Percentiles rank a stretch among this genome's conserved stretches.
phyloP scores from a whole-genome alignment of 2,797 vertebrate species.

The Tinamus major region DNA sequence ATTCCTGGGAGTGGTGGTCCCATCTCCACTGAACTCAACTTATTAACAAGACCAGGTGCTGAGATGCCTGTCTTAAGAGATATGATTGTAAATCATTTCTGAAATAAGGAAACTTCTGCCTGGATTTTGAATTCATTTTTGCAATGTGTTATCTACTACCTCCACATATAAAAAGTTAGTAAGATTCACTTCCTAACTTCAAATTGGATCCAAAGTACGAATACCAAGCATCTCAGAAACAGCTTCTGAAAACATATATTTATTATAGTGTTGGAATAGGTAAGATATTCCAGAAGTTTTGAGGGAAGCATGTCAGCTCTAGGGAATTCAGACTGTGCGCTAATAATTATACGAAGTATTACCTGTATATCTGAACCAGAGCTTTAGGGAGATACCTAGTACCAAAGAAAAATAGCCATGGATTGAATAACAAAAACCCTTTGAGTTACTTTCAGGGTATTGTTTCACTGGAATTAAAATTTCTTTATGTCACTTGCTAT shows the following conservation, averaged over 20 bases:
- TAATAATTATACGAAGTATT: neutral
- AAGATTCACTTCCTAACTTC: neutral
- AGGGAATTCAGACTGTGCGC: neutral
- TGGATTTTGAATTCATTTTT: neutral
- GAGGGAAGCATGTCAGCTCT: neutral
- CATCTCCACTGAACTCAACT: neutral
- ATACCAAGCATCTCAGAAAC: neutral
- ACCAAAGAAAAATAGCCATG: neutral
- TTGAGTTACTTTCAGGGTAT: no score
- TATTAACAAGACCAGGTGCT: neutral
- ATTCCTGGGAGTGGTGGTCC: neutral
- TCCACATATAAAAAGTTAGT: no score
- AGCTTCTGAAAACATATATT: neutral
- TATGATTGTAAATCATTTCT: neutral
- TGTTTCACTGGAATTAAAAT: neutral
- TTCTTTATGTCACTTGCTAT: neutral
- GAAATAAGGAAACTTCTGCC: neutral
- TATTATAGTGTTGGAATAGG: no score
- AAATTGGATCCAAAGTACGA: neutral
- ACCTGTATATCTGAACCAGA: neutral
- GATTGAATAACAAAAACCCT: neutral
- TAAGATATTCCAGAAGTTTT: neutral
- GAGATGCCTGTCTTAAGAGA: no score
- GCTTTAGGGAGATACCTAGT: neutral
- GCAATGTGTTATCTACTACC: neutral